phyloP scores from a whole-genome alignment of 2,113 vertebrate species.

The Fulica atra region DNA sequence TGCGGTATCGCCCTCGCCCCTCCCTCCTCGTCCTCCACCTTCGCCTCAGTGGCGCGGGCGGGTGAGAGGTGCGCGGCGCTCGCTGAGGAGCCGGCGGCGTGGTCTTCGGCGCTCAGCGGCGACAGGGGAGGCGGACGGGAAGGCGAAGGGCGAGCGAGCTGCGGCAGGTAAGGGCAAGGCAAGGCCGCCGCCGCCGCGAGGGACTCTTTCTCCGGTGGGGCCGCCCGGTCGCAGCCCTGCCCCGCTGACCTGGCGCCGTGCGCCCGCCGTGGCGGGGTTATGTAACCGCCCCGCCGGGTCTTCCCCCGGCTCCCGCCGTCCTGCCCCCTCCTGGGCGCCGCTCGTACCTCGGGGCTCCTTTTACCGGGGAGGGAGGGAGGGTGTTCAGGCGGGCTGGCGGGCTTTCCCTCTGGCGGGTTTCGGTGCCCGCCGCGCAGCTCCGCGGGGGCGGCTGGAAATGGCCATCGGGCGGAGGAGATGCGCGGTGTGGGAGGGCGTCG shows the following conservation, averaged over 20 bases:
- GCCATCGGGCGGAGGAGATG: not conserved
- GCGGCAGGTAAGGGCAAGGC: not conserved
- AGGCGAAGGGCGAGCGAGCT: not conserved
- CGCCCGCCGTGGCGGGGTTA: not conserved
- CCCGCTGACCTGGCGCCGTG: not conserved
- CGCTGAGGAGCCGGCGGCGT: not conserved
- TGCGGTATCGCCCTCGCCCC: fast-evolving
- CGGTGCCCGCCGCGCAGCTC: not conserved
- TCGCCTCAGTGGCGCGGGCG: not conserved
- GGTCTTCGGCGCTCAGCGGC: not conserved
- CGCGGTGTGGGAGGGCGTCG: not conserved
- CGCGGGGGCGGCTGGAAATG: not conserved
- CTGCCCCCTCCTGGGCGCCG: not conserved
- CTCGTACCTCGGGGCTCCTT: not conserved
- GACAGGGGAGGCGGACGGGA: not conserved
- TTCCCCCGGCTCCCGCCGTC: not conserved
- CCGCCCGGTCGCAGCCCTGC: not conserved
- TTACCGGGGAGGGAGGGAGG: no score
- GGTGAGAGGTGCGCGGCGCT: not conserved
- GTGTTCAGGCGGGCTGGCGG: no score
- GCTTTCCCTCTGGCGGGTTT: not conserved
- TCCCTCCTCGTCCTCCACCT: not conserved
- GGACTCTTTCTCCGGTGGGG: not conserved
- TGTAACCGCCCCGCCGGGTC: not conserved
- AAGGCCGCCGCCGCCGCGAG: not conserved